Percentiles rank a stretch among this genome's conserved stretches.
Evolutionary conservation across 2,113 vertebrate genomes (phyloP).

Genomic region (Enhydra lutris): DNA sequence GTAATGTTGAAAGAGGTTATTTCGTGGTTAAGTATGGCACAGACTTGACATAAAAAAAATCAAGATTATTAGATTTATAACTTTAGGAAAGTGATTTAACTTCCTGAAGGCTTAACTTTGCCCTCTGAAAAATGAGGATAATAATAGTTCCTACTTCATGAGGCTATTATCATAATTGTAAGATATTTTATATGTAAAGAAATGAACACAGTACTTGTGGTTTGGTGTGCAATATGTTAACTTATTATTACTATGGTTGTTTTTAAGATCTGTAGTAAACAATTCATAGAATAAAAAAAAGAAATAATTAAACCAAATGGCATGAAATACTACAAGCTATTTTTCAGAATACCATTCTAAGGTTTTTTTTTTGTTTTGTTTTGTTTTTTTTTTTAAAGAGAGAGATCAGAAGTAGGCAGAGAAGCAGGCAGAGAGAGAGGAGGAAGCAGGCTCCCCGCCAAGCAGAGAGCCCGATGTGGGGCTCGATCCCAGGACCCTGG

Average conservation of each 20-base stretch:
- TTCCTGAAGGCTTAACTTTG: background rate
- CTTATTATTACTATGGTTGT: background rate
- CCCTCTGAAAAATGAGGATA: background rate
- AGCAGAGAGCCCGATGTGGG: too few relatives aligned
- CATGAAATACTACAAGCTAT: background rate
- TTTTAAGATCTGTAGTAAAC: background rate
- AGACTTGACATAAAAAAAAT: conserved; percentile 13
- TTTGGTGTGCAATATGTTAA: background rate
- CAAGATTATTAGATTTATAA: background rate
- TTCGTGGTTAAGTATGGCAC: background rate
- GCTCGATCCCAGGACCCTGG: too few relatives aligned
- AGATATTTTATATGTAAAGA: background rate
- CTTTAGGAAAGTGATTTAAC: background rate
- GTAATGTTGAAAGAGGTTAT: conserved; percentile 35
- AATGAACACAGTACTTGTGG: background rate
- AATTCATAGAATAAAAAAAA: background rate
- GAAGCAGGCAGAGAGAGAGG: too few relatives aligned
- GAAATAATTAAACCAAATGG: background rate
- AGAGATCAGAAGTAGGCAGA: too few relatives aligned
- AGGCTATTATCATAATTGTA: background rate
- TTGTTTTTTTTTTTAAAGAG: too few relatives aligned
- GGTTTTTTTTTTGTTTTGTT: too few relatives aligned
- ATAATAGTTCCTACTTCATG: background rate
- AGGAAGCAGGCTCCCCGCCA: too few relatives aligned
- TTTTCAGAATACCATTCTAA: conserved; percentile 22